Percentiles rank a stretch among this genome's conserved stretches.
These are phyloP conservation scores for Physocephala rufipes DNA, from an alignment of 2,888 invertebrate genomes.

Conservation along the genomic window DNA sequence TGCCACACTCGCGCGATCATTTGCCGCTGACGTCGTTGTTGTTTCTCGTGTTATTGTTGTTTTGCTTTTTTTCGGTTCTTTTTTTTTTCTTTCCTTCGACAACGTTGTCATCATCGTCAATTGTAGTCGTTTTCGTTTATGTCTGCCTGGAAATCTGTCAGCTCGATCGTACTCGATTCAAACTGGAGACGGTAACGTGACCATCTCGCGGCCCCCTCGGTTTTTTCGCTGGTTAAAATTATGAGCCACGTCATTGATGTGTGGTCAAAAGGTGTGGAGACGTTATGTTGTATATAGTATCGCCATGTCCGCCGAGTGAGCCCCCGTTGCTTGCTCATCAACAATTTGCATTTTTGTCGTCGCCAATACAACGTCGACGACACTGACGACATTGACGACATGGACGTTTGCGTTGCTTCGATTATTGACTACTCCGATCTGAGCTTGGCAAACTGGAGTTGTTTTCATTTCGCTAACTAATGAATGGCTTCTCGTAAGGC, in stretches of 20 bases:
- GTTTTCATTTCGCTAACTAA: slow-evolving; percentile 6
- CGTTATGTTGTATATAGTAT: slow-evolving; percentile 44
- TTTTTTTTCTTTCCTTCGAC: too few relatives aligned
- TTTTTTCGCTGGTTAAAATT: slow-evolving; percentile 39
- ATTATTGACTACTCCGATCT: not conserved
- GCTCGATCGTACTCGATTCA: not conserved
- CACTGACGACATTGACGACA: not conserved
- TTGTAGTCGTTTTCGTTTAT: slow-evolving; percentile 1
- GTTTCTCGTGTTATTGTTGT: too few relatives aligned
- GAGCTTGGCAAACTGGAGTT: not conserved
- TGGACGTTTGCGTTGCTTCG: not conserved
- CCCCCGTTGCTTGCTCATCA: slow-evolving; percentile 24
- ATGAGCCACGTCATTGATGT: slow-evolving; percentile 43
- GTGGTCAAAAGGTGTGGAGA: slow-evolving; percentile 50
- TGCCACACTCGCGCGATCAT: slow-evolving; percentile 44
- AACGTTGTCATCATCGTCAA: slow-evolving; percentile 15
- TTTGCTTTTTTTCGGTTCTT: too few relatives aligned
- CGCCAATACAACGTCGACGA: not conserved
- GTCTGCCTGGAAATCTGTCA: too few relatives aligned
- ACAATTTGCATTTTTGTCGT: slow-evolving; percentile 47
- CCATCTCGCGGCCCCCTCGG: slow-evolving; percentile 9
- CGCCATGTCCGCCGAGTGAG: slow-evolving; percentile 31
- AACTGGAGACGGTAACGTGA: not conserved
- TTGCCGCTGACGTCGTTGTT: not conserved
- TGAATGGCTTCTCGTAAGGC: slow-evolving; percentile 18